Base-by-base conservation (phyloP, 1,140 invertebrate species). In the Ditylenchus dipsaci region DNA sequence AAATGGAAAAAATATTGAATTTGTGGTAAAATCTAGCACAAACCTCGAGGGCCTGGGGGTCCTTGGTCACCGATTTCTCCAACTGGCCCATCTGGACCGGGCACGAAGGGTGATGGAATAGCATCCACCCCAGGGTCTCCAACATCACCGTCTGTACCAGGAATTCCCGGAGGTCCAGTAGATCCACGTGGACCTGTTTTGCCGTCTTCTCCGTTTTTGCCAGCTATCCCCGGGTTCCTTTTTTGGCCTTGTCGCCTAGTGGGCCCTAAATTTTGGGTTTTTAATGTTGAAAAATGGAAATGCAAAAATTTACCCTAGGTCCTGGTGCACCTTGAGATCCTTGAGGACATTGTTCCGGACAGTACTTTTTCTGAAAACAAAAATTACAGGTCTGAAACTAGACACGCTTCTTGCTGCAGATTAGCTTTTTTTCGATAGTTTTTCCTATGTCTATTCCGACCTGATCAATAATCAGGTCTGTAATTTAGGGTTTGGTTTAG, bases 341-440 rank as follows among this genome's bases (percentile, higher is more conserved):
- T 49, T 57, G 56, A 7, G 74, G 74, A 33, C 74, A 76, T 33
- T 76, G 56, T 29, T 78, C 72, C 19, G 76, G 76, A 38, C 75
- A 76, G 38, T 60, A 79, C 62, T 76, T 78, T 63, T 79, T 79
- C 57, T 64, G n/a, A 19, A 61, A 61, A 27, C 19, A n/a, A 17
- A 7, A 7, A 15, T 53, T 53, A 15, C n/a, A 53, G 23, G 33
- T 38, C 33, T n/a, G n/a, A n/a, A n/a, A n/a, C n/a, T n/a, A n/a
- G n/a, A n/a, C n/a, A n/a, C n/a, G n/a, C n/a, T n/a, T n/a, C n/a
- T n/a, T n/a, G n/a, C n/a, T n/a, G n/a, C 33, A 38, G 33, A 38
- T 5, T 5, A 38, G 11, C 3, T 38, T 11, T 3, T 3, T 5
- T 38, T 11, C 3, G 33, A 38, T 38, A 11, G 11, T 5, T 38